These are phyloP conservation scores for Rallus crepitans DNA, from an alignment of 2,797 vertebrate species.

Conservation along the genomic window DNA sequence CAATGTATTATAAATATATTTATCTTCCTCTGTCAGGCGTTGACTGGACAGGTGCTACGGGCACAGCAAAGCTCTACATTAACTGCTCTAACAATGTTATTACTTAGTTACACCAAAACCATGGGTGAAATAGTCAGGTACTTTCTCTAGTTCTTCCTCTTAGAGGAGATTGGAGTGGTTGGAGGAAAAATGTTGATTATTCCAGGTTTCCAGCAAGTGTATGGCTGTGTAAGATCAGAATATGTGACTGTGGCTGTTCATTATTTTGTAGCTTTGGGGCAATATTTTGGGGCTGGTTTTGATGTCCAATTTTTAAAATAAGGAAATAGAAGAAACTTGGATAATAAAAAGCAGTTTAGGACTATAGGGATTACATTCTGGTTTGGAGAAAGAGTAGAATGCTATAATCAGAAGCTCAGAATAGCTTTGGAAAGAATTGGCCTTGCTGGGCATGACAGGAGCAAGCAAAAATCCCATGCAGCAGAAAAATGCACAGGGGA, in stretches of 20 bases:
- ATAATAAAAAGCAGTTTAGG: neutral
- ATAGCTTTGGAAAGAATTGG: neutral
- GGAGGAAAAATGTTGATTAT: neutral
- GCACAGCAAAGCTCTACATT: slow-evolving; percentile 22
- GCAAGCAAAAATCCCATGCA: neutral
- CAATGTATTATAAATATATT: slow-evolving; percentile 79
- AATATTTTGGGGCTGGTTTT: neutral
- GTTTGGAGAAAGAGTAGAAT: neutral
- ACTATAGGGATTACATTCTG: neutral
- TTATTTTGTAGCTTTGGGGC: neutral
- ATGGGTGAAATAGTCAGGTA: slow-evolving; percentile 26
- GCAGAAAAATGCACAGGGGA: neutral
- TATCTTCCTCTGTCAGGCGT: slow-evolving; percentile 73
- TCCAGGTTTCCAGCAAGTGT: neutral
- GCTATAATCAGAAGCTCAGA: neutral
- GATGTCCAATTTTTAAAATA: neutral
- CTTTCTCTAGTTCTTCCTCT: neutral
- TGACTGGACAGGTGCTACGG: slow-evolving; percentile 64
- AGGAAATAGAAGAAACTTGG: neutral
- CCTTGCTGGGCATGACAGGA: neutral
- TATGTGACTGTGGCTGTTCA: neutral
- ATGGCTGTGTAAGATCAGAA: neutral
- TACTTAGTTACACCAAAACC: slow-evolving; percentile 8
- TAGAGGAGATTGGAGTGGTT: neutral
- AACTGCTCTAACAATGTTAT: slow-evolving; percentile 29